These are phyloP conservation scores for Tetragnatha versicolor DNA, from an alignment of 1,140 invertebrate genomes.

Conservation along the genomic window DNA sequence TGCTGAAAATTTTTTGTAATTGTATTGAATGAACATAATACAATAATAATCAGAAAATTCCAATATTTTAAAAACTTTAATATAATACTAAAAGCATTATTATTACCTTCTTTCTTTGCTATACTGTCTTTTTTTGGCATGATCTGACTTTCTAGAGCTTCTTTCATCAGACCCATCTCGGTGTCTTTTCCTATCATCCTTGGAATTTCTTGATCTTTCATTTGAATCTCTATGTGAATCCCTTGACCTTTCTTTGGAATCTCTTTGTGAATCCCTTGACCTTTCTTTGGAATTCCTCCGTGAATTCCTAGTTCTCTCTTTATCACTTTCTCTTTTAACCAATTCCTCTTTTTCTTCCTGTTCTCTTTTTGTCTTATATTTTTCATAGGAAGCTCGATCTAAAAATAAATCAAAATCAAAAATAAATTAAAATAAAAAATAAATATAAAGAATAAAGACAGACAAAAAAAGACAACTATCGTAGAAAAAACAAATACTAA, in stretches of 20 bases:
- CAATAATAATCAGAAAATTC: too few relatives aligned
- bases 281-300: too few relatives aligned
- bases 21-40: too few relatives aligned
- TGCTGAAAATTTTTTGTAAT: too few relatives aligned
- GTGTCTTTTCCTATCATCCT: not conserved
- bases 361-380: constrained; percentile 55
- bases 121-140: not conserved
- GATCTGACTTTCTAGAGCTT: constrained; percentile 1
- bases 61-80: too few relatives aligned
- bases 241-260: too few relatives aligned
- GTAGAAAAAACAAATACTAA: constrained; percentile 8
- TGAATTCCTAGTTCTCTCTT: too few relatives aligned
- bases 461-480: not conserved
- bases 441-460: not conserved
- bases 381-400: constrained; percentile 51
- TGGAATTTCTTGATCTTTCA: not conserved
- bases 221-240: too few relatives aligned
- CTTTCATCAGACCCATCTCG: not conserved
- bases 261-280: too few relatives aligned
- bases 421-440: not conserved
- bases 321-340: constrained; percentile 2
- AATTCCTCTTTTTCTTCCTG: constrained; percentile 44
- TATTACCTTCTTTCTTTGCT: constrained; percentile 38
- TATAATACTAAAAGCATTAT: too few relatives aligned
- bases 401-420: constrained; percentile 6